A percentile compares a stretch with the other conserved stretches of the same genome.
phyloP scores from a whole-genome alignment of 2,797 vertebrate species.

The Prionace glauca region DNA sequence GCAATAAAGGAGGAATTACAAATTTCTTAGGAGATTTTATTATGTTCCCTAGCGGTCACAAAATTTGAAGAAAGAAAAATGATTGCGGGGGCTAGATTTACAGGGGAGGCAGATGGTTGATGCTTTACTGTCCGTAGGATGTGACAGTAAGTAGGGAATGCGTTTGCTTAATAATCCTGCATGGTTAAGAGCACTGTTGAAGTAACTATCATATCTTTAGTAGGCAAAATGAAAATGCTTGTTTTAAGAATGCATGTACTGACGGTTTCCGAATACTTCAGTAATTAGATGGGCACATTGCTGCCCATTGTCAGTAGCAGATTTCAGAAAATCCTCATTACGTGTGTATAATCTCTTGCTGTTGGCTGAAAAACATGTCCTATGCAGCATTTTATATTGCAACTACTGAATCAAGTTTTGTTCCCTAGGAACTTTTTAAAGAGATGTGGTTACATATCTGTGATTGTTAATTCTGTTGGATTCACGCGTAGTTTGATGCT shows the following conservation, averaged over 20 bases:
- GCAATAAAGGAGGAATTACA: neutral
- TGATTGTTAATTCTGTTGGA: neutral
- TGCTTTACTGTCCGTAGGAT: neutral
- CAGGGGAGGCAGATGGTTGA: constrained; percentile 22
- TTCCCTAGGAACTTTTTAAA: neutral
- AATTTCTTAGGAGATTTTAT: neutral
- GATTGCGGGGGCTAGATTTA: neutral
- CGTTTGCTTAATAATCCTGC: neutral
- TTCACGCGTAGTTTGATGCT: neutral
- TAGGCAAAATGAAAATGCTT: neutral
- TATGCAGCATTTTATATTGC: neutral
- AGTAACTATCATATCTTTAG: neutral
- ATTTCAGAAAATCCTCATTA: neutral
- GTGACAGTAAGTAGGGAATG: neutral
- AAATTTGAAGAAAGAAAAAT: neutral
- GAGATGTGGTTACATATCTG: neutral
- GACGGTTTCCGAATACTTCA: neutral
- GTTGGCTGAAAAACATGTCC: neutral
- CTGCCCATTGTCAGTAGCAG: neutral
- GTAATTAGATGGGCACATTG: neutral
- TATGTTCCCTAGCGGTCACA: neutral
- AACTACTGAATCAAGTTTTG: neutral
- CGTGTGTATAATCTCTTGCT: neutral
- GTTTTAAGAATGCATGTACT: neutral
- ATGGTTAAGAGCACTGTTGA: neutral